phyloP scores from a whole-genome alignment of 2,797 vertebrate species.

The Gymnodraco acuticeps region DNA sequence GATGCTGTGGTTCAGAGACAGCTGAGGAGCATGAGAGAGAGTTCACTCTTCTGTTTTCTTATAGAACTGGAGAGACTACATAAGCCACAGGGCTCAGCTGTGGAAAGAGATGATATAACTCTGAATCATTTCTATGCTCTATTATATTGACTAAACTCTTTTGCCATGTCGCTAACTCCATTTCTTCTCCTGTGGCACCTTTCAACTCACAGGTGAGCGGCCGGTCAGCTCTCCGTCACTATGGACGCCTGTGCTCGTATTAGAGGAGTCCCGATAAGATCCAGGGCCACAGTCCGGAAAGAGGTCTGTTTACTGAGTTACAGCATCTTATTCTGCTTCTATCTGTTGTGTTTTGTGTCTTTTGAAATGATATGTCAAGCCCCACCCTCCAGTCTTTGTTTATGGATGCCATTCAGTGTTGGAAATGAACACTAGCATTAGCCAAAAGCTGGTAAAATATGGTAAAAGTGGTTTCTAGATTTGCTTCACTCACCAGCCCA shows the following conservation, averaged over 20 bases:
- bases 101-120: background rate
- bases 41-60: background rate
- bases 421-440: too few relatives aligned
- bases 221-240: constrained; percentile 55
- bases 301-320: constrained; percentile 78
- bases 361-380: background rate
- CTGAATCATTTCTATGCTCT: background rate
- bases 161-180: background rate
- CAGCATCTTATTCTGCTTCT: background rate
- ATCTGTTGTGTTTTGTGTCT: background rate
- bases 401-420: too few relatives aligned
- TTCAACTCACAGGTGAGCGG: constrained; percentile 72
- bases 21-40: background rate
- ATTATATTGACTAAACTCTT: background rate
- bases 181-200: background rate
- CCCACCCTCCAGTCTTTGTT: background rate
- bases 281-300: constrained; percentile 88
- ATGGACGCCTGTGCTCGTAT: constrained; percentile 90
- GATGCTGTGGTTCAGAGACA: constrained; percentile 16
- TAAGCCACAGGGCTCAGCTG: background rate
- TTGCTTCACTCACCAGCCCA: too few relatives aligned
- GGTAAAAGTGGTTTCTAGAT: too few relatives aligned
- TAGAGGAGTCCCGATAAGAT: constrained; percentile 85
- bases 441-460: too few relatives aligned
- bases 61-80: background rate